These are phyloP conservation scores for Sinotaia quadrata DNA, from an alignment of 2,888 invertebrate genomes.

Conservation along the genomic window DNA sequence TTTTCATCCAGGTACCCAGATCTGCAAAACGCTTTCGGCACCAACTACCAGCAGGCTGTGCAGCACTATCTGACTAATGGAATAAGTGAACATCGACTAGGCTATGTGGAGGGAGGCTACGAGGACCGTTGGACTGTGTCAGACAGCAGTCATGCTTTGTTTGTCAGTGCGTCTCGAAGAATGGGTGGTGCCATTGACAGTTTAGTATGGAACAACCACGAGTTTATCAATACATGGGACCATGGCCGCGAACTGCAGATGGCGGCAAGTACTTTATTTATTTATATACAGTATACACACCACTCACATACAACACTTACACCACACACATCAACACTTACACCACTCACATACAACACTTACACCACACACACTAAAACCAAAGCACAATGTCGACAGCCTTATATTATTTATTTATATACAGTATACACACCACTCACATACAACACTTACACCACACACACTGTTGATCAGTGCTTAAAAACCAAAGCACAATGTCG, in stretches of 20 bases:
- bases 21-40: constrained; percentile 35
- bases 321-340: too few relatives aligned
- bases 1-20: constrained; percentile 38
- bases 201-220: constrained; percentile 45
- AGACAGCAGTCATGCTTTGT: constrained; percentile 30
- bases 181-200: constrained; percentile 48
- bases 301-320: too few relatives aligned
- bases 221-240: constrained; percentile 40
- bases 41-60: constrained; percentile 38
- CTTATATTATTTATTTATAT: too few relatives aligned
- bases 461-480: too few relatives aligned
- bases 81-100: constrained; percentile 36
- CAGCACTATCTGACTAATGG: constrained; percentile 38
- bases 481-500: too few relatives aligned
- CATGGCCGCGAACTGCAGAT: constrained; percentile 47
- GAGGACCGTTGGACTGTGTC: constrained; percentile 42
- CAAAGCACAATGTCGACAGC: too few relatives aligned
- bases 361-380: too few relatives aligned
- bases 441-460: too few relatives aligned
- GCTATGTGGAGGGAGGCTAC: constrained; percentile 32
- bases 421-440: too few relatives aligned
- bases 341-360: too few relatives aligned
- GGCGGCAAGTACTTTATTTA: constrained; percentile 36
- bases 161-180: constrained; percentile 39
- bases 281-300: too few relatives aligned